Conservation (phyloP, 2,797 vertebrate species). For the Australoheros facetus region DNA sequence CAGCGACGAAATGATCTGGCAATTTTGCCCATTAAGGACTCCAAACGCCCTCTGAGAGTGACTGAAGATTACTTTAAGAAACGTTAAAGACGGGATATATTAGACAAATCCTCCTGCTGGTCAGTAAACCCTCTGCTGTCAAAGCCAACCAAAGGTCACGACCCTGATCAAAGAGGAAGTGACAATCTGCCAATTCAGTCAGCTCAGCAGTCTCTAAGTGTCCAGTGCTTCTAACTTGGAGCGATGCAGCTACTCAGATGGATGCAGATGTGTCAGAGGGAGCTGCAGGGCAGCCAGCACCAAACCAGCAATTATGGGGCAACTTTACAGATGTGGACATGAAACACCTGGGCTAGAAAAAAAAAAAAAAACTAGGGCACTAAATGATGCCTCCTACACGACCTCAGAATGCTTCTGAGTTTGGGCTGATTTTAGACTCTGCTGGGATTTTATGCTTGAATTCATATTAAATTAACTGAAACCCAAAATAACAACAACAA, state of each 20-base stretch:
- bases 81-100: neutral
- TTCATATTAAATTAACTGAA: too few species aligned
- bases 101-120: neutral
- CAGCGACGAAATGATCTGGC: fast-evolving
- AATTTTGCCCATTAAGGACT: neutral
- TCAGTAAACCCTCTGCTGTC: neutral
- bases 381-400: neutral
- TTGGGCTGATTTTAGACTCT: neutral
- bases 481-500: too few species aligned
- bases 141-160: neutral
- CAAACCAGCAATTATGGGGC: neutral
- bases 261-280: neutral
- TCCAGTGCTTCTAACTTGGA: neutral
- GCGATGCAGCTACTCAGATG: neutral
- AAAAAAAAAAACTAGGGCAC: neutral
- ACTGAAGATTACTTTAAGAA: neutral
- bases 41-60: neutral
- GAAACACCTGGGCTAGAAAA: neutral
- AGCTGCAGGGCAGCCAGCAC: neutral
- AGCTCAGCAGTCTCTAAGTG: neutral
- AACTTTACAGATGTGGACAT: neutral
- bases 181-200: neutral
- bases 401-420: neutral
- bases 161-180: neutral
- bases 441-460: too few species aligned